phyloP scores from a whole-genome alignment of 2,888 invertebrate genomes.

The Caenorhabditis japonica region DNA sequence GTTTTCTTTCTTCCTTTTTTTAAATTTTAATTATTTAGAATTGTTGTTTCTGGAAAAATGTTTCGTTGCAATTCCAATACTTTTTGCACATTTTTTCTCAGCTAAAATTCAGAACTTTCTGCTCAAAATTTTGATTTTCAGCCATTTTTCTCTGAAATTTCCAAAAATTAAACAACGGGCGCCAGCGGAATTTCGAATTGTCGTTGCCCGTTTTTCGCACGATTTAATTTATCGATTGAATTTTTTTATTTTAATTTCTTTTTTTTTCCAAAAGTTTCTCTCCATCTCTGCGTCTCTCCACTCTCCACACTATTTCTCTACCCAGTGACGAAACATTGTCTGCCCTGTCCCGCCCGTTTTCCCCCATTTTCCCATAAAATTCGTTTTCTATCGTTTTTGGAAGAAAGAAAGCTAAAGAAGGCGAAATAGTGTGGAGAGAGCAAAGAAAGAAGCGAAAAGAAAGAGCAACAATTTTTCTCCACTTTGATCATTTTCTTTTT shows the following conservation, averaged over 20 bases:
- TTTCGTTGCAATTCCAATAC: no score
- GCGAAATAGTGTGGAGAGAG: slow-evolving; percentile 12
- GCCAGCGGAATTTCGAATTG: slow-evolving; percentile 9
- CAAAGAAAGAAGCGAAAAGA: slow-evolving; percentile 21
- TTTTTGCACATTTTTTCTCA: not conserved
- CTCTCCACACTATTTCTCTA: slow-evolving; percentile 11
- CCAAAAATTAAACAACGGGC: not conserved
- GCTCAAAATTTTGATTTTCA: not conserved
- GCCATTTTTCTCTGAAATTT: not conserved
- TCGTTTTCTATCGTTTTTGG: slow-evolving; percentile 19
- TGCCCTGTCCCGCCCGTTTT: slow-evolving; percentile 18
- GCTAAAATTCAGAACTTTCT: no score
- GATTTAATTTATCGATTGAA: not conserved
- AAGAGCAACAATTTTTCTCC: slow-evolving; percentile 25
- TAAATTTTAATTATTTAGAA: no score
- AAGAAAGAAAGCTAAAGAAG: no score
- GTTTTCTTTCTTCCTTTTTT: slow-evolving; percentile 9
- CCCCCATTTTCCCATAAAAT: slow-evolving; percentile 12
- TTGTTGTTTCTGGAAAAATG: no score
- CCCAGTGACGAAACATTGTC: slow-evolving; percentile 22
- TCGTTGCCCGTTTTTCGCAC: slow-evolving; percentile 1
- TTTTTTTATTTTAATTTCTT: slow-evolving; percentile 10
- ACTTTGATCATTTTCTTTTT: slow-evolving; percentile 2
- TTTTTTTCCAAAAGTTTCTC: not conserved
- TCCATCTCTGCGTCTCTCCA: slow-evolving; percentile 9